Conservation (phyloP, 2,888 invertebrate species). For the Seira musarum region DNA sequence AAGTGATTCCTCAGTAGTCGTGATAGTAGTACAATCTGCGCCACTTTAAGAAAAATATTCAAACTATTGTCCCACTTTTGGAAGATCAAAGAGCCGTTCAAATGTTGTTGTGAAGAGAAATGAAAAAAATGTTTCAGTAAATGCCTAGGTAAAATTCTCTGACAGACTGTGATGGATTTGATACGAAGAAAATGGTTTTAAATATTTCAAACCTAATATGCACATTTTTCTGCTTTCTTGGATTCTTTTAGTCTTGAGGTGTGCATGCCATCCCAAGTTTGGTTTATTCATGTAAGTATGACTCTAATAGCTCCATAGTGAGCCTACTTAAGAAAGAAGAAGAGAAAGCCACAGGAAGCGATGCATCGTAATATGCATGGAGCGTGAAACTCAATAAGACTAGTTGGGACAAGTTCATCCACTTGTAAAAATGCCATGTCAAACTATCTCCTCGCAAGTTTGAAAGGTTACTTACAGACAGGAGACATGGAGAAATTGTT, state of each 20-base stretch:
- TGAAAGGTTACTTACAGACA: slow-evolving; percentile 13
- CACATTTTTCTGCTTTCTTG: background rate
- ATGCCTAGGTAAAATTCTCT: background rate
- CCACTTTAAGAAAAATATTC: background rate
- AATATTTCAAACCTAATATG: background rate
- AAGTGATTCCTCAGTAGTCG: no score
- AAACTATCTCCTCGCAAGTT: slow-evolving; percentile 20
- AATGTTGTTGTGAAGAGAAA: background rate
- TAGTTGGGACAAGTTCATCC: slow-evolving; percentile 48
- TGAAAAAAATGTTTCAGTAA: background rate
- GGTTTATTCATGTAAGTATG: no score
- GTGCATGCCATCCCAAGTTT: background rate
- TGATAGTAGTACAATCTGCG: no score
- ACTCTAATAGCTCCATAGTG: background rate
- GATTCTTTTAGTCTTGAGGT: background rate
- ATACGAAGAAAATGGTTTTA: no score
- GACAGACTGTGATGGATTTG: background rate
- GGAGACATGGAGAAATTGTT: slow-evolving; percentile 10
- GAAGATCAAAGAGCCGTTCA: background rate
- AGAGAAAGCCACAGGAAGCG: background rate
- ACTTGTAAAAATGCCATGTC: slow-evolving; percentile 36
- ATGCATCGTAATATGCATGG: background rate
- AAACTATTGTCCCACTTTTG: background rate
- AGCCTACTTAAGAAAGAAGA: background rate
- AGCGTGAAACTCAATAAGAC: slow-evolving; percentile 17